Evolutionary conservation across 2,797 vertebrate genomes (phyloP), one percentile per base, ranked within the genome.

Genomic region (Setipinna tenuifilis): DNA sequence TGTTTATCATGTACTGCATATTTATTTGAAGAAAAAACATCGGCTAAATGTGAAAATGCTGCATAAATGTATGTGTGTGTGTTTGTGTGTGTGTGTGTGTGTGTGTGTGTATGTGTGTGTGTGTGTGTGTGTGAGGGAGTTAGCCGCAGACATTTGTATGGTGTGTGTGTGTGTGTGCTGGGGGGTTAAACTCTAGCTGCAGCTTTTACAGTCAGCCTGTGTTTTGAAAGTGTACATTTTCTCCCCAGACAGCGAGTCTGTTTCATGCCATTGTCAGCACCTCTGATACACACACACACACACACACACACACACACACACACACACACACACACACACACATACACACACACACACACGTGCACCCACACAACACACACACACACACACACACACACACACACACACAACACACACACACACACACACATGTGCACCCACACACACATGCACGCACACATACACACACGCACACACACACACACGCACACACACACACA

Each of bases 61-160:
- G 2, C 35, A 41, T 41, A 41, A 41, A 41, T 54, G 50, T 54
- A 9, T 58, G 46, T 83, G 57, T 7, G 1, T 83, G 58, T 50
- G 83, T 48, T 19, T 61, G 31, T 62, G 17, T 83, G 82, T 83
- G 81, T 82, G 81, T 28, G 62, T 68, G 62, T 68, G 62, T 68
- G 62, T 68, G 62, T 68, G 68, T 28, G 68, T 75, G 68, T 75
- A 9, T 75, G 25, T 19, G 1, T n/a, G 0, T 57, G 83, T 62
- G 83, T 87, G 50, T 54, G 50, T 54, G 50, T 54, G 50, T 54
- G 50, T 54, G 50, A n/a, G n/a, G n/a, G n/a, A n/a, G n/a, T n/a
- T n/a, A n/a, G n/a, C n/a, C n/a, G n/a, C n/a, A n/a, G n/a, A n/a
- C n/a, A n/a, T n/a, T n/a, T n/a, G n/a, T n/a, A n/a, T n/a, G n/a